phyloP scores from a whole-genome alignment of 2,797 vertebrate species.

The Xiphophorus birchmanni region DNA sequence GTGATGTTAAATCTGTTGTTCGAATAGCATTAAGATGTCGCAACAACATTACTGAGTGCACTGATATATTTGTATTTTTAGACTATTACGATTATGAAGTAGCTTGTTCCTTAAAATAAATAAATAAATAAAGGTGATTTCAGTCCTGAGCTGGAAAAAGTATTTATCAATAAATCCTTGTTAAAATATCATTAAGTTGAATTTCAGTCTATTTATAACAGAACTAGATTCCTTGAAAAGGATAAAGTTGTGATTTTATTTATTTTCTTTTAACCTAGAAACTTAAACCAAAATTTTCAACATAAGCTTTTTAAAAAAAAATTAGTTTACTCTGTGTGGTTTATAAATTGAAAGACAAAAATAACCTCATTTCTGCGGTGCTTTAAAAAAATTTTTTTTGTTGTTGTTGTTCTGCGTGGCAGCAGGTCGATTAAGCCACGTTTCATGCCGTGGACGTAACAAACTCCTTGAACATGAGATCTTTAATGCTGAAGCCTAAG shows the following conservation, averaged over 20 bases:
- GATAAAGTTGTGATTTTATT: background rate
- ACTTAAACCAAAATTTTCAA: background rate
- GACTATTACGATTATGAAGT: too few species aligned
- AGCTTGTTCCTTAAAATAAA: background rate
- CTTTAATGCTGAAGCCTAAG: slow-evolving; percentile 57
- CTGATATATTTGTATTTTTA: background rate
- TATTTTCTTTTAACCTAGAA: background rate
- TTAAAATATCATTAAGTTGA: background rate
- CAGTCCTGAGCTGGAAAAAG: background rate
- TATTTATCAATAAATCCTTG: background rate
- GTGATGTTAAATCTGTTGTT: background rate
- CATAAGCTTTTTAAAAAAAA: too few species aligned
- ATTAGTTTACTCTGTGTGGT: background rate
- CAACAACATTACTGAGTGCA: background rate
- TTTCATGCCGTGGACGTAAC: slow-evolving; percentile 33
- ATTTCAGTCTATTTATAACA: background rate
- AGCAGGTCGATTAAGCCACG: slow-evolving; percentile 43
- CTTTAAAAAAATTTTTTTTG: background rate
- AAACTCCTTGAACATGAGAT: slow-evolving; percentile 48
- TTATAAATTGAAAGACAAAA: background rate
- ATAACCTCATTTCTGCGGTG: background rate
- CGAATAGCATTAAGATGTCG: background rate
- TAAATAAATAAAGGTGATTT: background rate
- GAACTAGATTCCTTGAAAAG: background rate
- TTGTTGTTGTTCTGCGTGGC: background rate